phyloP scores from a whole-genome alignment of 2,113 vertebrate species.

The Corydoras maculifer region DNA sequence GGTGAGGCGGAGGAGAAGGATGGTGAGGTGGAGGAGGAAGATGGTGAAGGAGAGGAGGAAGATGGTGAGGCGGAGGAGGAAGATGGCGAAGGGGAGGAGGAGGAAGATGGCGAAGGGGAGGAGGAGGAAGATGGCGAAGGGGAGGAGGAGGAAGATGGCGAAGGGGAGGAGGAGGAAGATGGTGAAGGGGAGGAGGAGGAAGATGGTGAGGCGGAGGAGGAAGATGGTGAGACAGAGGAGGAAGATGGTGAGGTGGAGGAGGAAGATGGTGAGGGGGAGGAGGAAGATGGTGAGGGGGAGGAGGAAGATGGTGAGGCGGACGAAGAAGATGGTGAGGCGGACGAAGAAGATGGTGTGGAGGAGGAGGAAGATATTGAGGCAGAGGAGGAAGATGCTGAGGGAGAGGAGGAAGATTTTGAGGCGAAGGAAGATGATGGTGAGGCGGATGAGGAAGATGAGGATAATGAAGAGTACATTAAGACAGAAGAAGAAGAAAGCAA shows the following conservation, averaged over 20 bases:
- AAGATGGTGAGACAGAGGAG: slow-evolving; percentile 15
- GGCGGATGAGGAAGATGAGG: not conserved
- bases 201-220: not conserved
- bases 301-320: slow-evolving; percentile 8
- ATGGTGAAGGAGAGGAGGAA: not conserved
- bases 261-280: slow-evolving; percentile 14
- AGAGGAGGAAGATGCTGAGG: slow-evolving; percentile 8
- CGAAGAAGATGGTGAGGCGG: not conserved
- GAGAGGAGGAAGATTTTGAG: not conserved
- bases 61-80: not conserved
- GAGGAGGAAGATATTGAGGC: not conserved
- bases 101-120: not conserved
- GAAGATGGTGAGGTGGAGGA: slow-evolving; percentile 1
- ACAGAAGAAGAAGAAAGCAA: not conserved
- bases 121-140: not conserved
- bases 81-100: not conserved
- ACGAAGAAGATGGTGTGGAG: not conserved
- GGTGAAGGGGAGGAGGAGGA: slow-evolving; percentile 20
- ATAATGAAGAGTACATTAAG: not conserved
- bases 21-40: not conserved
- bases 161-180: slow-evolving; percentile 5
- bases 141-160: not conserved
- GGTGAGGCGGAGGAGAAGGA: slow-evolving; percentile 17
- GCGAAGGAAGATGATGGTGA: not conserved
- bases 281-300: not conserved